Percentiles rank a stretch among this genome's conserved stretches.
Conservation (phyloP, 1,140 invertebrate genomes). For the Octopus bimaculoides region DNA sequence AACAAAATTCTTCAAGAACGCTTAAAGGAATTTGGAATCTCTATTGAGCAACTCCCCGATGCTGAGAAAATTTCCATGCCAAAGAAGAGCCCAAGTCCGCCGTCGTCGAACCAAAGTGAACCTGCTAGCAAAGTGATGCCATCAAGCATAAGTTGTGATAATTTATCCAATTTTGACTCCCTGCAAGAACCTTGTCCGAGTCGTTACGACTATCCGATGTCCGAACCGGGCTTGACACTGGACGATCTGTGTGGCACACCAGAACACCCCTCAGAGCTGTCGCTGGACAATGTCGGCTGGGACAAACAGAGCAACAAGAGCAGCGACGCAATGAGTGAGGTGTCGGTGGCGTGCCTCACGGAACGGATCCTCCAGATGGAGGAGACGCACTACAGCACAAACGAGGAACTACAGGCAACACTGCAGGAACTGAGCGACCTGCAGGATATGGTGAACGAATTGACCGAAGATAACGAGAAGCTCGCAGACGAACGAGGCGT, state of each 20-base stretch:
- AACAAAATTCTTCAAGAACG: slow-evolving; percentile 49
- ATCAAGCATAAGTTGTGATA: slow-evolving; percentile 45
- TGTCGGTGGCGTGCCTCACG: slow-evolving; percentile 87
- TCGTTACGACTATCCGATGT: slow-evolving; percentile 34
- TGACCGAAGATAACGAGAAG: slow-evolving; percentile 83
- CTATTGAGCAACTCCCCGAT: slow-evolving; percentile 52
- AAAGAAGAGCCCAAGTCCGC: slow-evolving; percentile 27
- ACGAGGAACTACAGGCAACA: slow-evolving; percentile 91
- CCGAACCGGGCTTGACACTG: slow-evolving; percentile 60
- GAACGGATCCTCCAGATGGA: slow-evolving; percentile 89
- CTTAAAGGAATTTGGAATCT: slow-evolving; percentile 49
- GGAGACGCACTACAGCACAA: slow-evolving; percentile 85
- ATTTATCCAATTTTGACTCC: slow-evolving; percentile 40
- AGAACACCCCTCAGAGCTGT: slow-evolving; percentile 43
- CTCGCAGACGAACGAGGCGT: slow-evolving; percentile 84
- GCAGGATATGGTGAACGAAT: slow-evolving; percentile 77
- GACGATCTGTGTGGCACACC: slow-evolving; percentile 45
- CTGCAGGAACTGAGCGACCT: slow-evolving; percentile 88
- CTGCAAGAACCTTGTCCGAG: slow-evolving; percentile 19
- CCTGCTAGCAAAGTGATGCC: slow-evolving; percentile 29
- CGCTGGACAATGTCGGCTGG: slow-evolving; percentile 62
- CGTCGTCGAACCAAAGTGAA: slow-evolving; percentile 18
- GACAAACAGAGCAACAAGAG: slow-evolving; percentile 81
- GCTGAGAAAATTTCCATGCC: slow-evolving; percentile 50
- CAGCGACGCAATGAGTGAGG: slow-evolving; percentile 71